A percentile compares a stretch with the other conserved stretches of the same genome.
Conservation (phyloP, 2,113 vertebrate species). For the Calonectris borealis region DNA sequence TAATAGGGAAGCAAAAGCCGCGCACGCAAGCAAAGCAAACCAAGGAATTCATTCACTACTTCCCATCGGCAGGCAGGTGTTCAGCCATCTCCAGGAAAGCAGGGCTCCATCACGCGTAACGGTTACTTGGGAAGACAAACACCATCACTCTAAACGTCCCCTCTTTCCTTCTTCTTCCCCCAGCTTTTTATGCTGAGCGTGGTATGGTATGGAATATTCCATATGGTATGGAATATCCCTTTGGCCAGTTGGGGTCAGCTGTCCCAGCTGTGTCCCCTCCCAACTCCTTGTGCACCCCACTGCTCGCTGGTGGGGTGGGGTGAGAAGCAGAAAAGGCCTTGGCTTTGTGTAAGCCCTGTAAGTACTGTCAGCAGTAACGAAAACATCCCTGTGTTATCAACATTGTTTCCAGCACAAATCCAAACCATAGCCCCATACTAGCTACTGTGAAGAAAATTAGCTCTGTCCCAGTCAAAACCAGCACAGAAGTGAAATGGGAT, state of each 20-base stretch:
- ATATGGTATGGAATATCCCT: not conserved
- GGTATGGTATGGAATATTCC: too few species aligned
- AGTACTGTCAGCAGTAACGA: not conserved
- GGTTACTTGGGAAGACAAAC: not conserved
- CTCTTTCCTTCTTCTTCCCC: not conserved
- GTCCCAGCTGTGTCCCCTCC: not conserved
- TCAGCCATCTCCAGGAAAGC: not conserved
- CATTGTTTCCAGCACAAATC: not conserved
- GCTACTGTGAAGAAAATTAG: not conserved
- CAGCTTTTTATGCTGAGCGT: not conserved
- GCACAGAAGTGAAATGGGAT: not conserved
- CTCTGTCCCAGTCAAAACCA: not conserved
- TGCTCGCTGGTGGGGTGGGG: not conserved
- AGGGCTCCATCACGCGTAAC: fast-evolving
- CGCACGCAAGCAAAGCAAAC: not conserved
- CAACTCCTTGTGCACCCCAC: not conserved
- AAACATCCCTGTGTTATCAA: not conserved
- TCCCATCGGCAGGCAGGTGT: not conserved
- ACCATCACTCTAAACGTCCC: fast-evolving
- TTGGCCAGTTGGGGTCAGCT: not conserved
- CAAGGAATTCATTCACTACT: not conserved
- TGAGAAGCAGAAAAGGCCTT: not conserved
- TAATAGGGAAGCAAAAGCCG: not conserved
- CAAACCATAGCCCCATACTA: not conserved
- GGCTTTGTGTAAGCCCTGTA: not conserved